phyloP scores from a whole-genome alignment of 2,113 vertebrate species.

The Martes martes region DNA sequence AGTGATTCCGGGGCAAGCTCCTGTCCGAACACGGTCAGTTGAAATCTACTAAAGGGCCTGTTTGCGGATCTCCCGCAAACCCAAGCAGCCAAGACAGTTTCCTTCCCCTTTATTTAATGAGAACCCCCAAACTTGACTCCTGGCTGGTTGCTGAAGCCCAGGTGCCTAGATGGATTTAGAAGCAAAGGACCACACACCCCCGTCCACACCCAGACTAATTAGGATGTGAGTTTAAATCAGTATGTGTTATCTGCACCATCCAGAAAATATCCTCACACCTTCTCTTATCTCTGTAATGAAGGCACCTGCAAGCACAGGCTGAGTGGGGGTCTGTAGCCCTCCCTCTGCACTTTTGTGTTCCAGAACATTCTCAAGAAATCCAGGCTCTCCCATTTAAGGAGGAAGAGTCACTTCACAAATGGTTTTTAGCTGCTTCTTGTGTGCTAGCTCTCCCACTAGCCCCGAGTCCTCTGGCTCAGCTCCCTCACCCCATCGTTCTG shows the following conservation, averaged over 20 bases:
- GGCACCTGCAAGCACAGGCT: too few species aligned
- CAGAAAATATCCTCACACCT: not conserved
- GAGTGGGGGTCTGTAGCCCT: accelerated
- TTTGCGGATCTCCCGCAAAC: not conserved
- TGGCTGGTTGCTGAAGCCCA: not conserved
- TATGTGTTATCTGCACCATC: not conserved
- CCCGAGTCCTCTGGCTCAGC: not conserved
- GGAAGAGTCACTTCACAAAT: not conserved
- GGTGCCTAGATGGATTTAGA: not conserved
- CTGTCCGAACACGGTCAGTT: not conserved
- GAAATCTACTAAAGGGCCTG: not conserved
- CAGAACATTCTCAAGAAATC: not conserved
- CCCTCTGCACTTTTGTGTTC: not conserved
- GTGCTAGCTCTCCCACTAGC: not conserved
- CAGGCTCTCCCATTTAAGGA: not conserved
- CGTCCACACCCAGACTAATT: not conserved
- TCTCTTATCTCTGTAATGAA: not conserved
- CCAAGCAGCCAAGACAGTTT: not conserved
- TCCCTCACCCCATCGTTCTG: not conserved
- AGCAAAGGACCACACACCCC: not conserved
- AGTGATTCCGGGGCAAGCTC: not conserved
- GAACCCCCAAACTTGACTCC: not conserved
- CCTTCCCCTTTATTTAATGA: not conserved
- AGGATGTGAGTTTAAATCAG: not conserved
- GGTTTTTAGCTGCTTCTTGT: not conserved